Base-by-base conservation (phyloP, 1,140 invertebrate genomes). In the Littorina saxatilis region DNA sequence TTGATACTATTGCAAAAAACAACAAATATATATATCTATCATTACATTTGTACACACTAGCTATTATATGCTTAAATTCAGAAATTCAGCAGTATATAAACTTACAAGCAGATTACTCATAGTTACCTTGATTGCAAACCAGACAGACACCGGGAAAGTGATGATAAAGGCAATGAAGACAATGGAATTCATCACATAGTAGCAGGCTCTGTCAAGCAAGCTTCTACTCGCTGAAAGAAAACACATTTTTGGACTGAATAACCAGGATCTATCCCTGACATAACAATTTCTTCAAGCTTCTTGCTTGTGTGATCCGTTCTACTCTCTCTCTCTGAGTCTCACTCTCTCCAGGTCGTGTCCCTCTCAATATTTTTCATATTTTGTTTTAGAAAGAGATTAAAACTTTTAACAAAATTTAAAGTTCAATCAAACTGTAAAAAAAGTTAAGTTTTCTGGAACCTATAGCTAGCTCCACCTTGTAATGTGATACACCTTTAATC, bases 121-220 rank as follows among this genome's bases (percentile, higher is more conserved):
- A n/a, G n/a, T n/a, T 81, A 86, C 85, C 82, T 86, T 86, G 40
- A 86, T 79, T 58, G 72, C 80, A 76, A 84, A 82, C 79, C 82
- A 84, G 20, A 83, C 74, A 43, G 80, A 81, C 4, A 86, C 15
- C 0, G 85, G 85, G 50, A 86, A 83, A 23, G 85, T 86, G 11
- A 83, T 13, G 17, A 86, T 23, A 68, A 76, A 80, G 15, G 82
- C 43, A 7, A 83, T 20, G 52, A 81, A 81, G 74, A 80, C 70
- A 15, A 83, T 1, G 5, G 77, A 61, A 27, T 78, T 82, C 20
- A 85, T 76, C 35, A 85, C 15, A 20, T 55, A 70, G 29, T 79
- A 55, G 50, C 84, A 82, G 43, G 79, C 39, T 63, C 79, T 35
- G 58, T 68, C 75, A 35, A 77, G 35, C 27, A 79, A 3, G 9